These are phyloP conservation scores for Brenthis hecate DNA, from an alignment of 2,888 invertebrate genomes.

Conservation along the genomic window DNA sequence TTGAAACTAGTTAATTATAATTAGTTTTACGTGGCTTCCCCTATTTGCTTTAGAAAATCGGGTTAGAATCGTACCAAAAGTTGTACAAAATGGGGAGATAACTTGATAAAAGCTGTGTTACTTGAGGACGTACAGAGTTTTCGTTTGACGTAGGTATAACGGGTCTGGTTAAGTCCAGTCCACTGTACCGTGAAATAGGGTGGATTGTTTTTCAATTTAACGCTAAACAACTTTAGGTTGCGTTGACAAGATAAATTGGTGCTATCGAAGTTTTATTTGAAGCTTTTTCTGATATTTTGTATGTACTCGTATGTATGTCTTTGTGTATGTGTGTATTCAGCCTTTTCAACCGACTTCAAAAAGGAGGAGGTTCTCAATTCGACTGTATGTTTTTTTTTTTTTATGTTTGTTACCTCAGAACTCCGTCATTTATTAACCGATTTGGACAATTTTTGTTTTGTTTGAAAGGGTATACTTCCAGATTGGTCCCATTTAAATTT, in stretches of 20 bases:
- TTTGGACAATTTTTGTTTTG: too few relatives aligned
- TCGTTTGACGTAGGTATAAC: slow-evolving; percentile 41
- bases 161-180: slow-evolving; percentile 37
- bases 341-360: too few relatives aligned
- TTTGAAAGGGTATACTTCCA: too few relatives aligned
- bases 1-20: background rate
- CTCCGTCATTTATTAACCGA: too few relatives aligned
- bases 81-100: slow-evolving; percentile 26
- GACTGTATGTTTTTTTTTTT: too few relatives aligned
- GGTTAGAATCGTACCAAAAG: slow-evolving; percentile 25
- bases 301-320: too few relatives aligned
- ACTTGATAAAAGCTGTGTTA: slow-evolving; percentile 30
- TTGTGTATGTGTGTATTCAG: too few relatives aligned
- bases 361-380: too few relatives aligned
- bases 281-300: background rate
- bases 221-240: slow-evolving; percentile 38
- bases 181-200: slow-evolving; percentile 43
- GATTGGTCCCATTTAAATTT: too few relatives aligned
- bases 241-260: slow-evolving; percentile 41
- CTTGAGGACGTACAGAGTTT: slow-evolving; percentile 25
- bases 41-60: slow-evolving; percentile 24
- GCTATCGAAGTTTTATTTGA: slow-evolving; percentile 20
- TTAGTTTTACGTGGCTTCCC: slow-evolving; percentile 8
- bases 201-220: slow-evolving; percentile 47
- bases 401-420: too few relatives aligned